Conservation (phyloP, 2,888 invertebrate genomes). For the Mallateleia sp. region DNA sequence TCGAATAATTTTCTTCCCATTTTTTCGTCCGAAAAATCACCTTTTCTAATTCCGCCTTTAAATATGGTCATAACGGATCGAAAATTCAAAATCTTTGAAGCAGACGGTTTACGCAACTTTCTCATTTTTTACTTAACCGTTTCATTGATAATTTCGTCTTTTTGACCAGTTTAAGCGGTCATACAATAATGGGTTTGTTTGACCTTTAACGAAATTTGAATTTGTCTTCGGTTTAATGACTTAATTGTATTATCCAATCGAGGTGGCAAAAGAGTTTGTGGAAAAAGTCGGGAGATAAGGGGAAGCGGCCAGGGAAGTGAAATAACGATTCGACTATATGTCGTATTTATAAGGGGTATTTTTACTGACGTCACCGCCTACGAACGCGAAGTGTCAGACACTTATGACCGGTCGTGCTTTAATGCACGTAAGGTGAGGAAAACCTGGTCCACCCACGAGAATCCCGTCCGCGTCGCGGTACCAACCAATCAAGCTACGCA, state of each 20-base stretch:
- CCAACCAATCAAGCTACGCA: slow-evolving; percentile 64
- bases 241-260: too few species aligned
- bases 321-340: slow-evolving; percentile 72
- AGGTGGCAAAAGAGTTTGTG: too few species aligned
- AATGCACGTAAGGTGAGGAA: slow-evolving; percentile 80
- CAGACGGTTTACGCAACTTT: too few species aligned
- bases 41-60: not conserved
- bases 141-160: too few species aligned
- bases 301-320: slow-evolving; percentile 58
- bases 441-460: slow-evolving; percentile 84
- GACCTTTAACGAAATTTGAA: too few species aligned
- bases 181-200: too few species aligned
- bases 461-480: slow-evolving; percentile 54
- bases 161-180: too few species aligned
- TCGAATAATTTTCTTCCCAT: slow-evolving; percentile 35
- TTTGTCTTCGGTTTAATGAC: too few species aligned
- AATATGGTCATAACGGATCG: slow-evolving; percentile 25
- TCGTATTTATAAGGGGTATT: slow-evolving; percentile 74
- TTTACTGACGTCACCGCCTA: slow-evolving; percentile 78
- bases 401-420: slow-evolving; percentile 75
- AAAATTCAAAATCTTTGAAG: slow-evolving; percentile 2
- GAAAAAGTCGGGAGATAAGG: slow-evolving; percentile 57
- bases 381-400: slow-evolving; percentile 70
- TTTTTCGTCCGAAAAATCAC: slow-evolving; percentile 10
- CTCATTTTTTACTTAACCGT: too few species aligned